Evolutionary conservation across 1,140 invertebrate species (phyloP).

Genomic region (Venturia canescens): DNA sequence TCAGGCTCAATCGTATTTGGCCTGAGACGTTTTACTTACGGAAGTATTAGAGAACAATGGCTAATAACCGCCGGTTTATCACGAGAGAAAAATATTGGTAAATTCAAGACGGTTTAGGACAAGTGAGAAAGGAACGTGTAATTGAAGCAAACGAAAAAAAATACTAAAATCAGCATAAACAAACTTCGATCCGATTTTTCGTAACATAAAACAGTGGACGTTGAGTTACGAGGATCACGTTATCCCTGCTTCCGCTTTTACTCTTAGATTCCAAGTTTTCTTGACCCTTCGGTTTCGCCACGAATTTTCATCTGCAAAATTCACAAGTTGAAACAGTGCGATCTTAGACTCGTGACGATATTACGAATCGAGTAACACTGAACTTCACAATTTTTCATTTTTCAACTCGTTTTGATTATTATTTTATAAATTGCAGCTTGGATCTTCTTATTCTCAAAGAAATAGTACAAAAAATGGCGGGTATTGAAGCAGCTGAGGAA

Average conservation of each 20-base stretch:
- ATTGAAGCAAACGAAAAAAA: conserved; percentile 29
- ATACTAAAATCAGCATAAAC: conserved; percentile 3
- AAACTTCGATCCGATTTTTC: background rate
- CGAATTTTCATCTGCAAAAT: background rate
- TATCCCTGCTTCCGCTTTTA: conserved; percentile 39
- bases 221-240: conserved; percentile 5
- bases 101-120: conserved; percentile 31
- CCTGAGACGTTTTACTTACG: conserved; percentile 6
- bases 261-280: conserved; percentile 54
- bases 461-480: conserved; percentile 99
- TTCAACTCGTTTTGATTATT: too few relatives aligned
- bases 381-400: background rate
- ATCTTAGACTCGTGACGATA: background rate
- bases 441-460: conserved; percentile 97
- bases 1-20: conserved; percentile 40
- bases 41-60: conserved; percentile 37
- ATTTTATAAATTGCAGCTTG: conserved; percentile 80
- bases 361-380: background rate
- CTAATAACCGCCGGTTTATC: background rate
- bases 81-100: conserved; percentile 29
- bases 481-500: conserved; percentile 97
- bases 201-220: conserved; percentile 24
- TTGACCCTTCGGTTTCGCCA: conserved; percentile 47
- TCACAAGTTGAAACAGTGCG: background rate
- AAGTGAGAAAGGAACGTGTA: conserved; percentile 24